These are phyloP conservation scores for Cerastoderma edule DNA, from an alignment of 2,888 invertebrate genomes.

Conservation along the genomic window DNA sequence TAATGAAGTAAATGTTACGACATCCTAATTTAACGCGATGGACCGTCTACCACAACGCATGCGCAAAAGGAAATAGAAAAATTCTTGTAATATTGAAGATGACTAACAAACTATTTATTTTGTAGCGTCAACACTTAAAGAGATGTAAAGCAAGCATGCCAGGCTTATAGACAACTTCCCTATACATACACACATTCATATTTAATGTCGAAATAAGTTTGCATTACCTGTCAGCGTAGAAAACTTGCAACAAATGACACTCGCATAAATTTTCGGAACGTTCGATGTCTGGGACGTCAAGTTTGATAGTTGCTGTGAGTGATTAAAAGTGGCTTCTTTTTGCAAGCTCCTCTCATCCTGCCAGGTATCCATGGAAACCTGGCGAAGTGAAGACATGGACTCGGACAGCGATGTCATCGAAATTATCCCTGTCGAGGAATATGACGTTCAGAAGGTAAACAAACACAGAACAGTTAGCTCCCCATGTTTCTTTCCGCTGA, in stretches of 20 bases:
- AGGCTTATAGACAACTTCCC: background rate
- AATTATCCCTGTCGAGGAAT: constrained; percentile 75
- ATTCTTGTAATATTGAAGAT: constrained; percentile 50
- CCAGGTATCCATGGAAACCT: constrained; percentile 58
- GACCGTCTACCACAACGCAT: constrained; percentile 33
- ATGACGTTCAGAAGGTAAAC: constrained; percentile 73
- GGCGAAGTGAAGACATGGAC: constrained; percentile 51
- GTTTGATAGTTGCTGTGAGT: background rate
- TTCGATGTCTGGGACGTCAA: background rate
- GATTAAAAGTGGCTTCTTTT: constrained; percentile 57
- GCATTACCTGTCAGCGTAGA: background rate
- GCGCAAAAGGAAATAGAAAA: constrained; percentile 53
- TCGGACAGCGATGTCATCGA: constrained; percentile 74
- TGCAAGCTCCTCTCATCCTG: constrained; percentile 56
- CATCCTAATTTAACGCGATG: no score
- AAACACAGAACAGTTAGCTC: no score
- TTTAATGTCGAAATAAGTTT: background rate
- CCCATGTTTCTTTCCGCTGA: no score
- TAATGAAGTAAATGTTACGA: no score
- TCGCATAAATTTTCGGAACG: constrained; percentile 38
- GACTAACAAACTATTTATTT: constrained; percentile 48
- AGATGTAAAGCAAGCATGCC: background rate
- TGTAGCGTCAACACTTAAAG: background rate
- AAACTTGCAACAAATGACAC: constrained; percentile 12
- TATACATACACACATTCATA: background rate